These are phyloP conservation scores for Acleris emargana DNA, from an alignment of 2,888 invertebrate genomes.

Conservation along the genomic window DNA sequence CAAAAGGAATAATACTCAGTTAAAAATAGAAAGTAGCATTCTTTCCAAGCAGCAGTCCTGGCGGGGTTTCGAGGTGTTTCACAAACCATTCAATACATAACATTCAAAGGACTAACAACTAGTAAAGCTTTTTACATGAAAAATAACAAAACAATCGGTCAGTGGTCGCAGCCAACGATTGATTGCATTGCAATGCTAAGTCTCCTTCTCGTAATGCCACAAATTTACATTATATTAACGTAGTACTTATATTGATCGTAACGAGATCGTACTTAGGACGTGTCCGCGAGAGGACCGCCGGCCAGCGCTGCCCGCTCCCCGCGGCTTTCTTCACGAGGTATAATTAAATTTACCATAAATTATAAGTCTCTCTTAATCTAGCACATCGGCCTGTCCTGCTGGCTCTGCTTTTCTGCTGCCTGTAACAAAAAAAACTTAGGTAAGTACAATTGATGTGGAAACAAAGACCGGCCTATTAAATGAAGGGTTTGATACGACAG, in stretches of 20 bases:
- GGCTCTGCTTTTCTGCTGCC: slow-evolving; percentile 86
- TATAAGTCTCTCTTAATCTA: slow-evolving; percentile 67
- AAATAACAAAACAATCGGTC: slow-evolving; percentile 73
- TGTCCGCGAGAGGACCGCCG: slow-evolving; percentile 69
- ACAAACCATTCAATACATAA: slow-evolving; percentile 71
- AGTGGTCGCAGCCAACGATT: slow-evolving; percentile 48
- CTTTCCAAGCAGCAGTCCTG: slow-evolving; percentile 37
- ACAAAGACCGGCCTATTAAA: slow-evolving; percentile 41
- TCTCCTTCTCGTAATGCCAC: slow-evolving; percentile 80
- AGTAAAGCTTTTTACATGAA: slow-evolving; percentile 83
- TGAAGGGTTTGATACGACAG: slow-evolving; percentile 50
- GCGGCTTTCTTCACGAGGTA: slow-evolving; percentile 63
- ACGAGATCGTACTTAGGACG: slow-evolving; percentile 82
- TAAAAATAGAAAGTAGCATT: slow-evolving; percentile 29
- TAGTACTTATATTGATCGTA: slow-evolving; percentile 75
- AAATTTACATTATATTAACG: slow-evolving; percentile 69
- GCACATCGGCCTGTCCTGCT: slow-evolving; percentile 83
- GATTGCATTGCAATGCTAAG: slow-evolving; percentile 80
- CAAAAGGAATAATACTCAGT: slow-evolving; percentile 30
- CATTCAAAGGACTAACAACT: slow-evolving; percentile 72
- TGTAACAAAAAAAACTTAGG: slow-evolving; percentile 78
- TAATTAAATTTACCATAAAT: slow-evolving; percentile 72
- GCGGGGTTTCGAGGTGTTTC: slow-evolving; percentile 46
- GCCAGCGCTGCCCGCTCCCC: slow-evolving; percentile 40
- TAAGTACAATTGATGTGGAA: slow-evolving; percentile 46